Evolutionary conservation across 2,797 vertebrate genomes (phyloP).

Genomic region (Lacerta bilineata): DNA sequence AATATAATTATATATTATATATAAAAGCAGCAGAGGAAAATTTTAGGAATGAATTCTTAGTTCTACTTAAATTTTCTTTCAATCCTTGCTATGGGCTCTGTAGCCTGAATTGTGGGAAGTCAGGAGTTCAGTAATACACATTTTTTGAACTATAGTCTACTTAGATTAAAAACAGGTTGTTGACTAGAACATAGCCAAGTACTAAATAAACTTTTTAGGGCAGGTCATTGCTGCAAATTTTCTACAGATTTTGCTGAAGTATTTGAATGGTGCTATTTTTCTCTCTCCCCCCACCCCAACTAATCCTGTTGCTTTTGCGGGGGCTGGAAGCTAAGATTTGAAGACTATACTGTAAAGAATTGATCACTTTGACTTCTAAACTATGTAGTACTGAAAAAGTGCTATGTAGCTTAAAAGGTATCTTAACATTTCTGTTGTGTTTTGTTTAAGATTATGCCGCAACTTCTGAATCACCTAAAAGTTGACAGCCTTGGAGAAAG

Average conservation of each 20-base stretch:
- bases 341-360: not conserved
- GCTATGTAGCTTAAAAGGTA: not conserved
- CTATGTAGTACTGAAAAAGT: too few relatives aligned
- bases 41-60: not conserved
- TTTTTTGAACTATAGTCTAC: too few relatives aligned
- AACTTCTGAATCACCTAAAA: constrained; percentile 91
- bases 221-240: not conserved
- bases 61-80: not conserved
- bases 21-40: not conserved
- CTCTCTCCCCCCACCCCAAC: too few relatives aligned
- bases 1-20: too few relatives aligned
- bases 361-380: not conserved
- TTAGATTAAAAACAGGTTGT: not conserved
- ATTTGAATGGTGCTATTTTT: not conserved
- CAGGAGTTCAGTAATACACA: too few relatives aligned
- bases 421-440: not conserved
- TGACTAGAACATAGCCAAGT: not conserved
- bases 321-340: not conserved
- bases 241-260: not conserved
- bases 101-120: not conserved
- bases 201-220: not conserved
- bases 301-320: not conserved
- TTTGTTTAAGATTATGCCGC: constrained; percentile 92
- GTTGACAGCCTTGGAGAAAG: constrained; percentile 91
- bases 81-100: not conserved